Conservation (phyloP, 2,888 invertebrate species). For the Himalopsyche japonica region DNA sequence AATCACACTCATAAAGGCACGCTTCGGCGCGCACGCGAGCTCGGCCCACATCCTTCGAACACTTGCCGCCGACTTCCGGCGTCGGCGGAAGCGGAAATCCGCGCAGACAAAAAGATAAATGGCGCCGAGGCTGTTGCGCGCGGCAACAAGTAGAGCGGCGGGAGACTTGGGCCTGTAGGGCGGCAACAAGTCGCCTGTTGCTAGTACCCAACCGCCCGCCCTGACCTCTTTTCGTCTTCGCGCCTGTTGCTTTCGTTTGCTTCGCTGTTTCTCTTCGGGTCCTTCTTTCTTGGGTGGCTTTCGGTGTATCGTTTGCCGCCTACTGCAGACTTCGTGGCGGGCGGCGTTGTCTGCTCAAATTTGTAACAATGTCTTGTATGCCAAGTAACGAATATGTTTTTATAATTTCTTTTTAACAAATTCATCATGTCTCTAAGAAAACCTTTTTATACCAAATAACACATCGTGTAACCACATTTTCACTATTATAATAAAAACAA, state of each 20-base stretch:
- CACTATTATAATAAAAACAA: too few relatives aligned
- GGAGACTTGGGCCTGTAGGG: conserved; percentile 27
- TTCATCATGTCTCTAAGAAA: too few relatives aligned
- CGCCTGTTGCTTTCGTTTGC: conserved; percentile 40
- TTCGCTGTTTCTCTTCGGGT: conserved; percentile 30
- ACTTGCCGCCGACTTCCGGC: conserved; percentile 1
- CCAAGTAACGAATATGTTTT: too few relatives aligned
- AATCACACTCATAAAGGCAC: background rate
- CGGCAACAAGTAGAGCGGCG: conserved; percentile 45
- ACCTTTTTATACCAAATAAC: too few relatives aligned
- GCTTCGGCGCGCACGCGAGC: background rate
- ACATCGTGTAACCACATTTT: too few relatives aligned
- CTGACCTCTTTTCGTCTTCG: conserved; percentile 29
- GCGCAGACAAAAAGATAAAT: conserved; percentile 26
- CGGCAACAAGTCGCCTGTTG: conserved; percentile 45
- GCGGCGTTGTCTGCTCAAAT: background rate
- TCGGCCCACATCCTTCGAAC: background rate
- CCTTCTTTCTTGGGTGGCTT: conserved; percentile 43
- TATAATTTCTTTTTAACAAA: too few relatives aligned
- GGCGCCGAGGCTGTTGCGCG: conserved; percentile 29
- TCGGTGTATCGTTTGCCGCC: conserved; percentile 49
- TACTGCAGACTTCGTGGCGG: conserved; percentile 47
- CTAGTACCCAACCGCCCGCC: background rate
- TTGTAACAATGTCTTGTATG: background rate
- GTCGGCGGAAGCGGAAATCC: conserved; percentile 33